These are phyloP conservation scores for Hartigia nigra DNA, from an alignment of 2,888 invertebrate genomes.

Conservation along the genomic window DNA sequence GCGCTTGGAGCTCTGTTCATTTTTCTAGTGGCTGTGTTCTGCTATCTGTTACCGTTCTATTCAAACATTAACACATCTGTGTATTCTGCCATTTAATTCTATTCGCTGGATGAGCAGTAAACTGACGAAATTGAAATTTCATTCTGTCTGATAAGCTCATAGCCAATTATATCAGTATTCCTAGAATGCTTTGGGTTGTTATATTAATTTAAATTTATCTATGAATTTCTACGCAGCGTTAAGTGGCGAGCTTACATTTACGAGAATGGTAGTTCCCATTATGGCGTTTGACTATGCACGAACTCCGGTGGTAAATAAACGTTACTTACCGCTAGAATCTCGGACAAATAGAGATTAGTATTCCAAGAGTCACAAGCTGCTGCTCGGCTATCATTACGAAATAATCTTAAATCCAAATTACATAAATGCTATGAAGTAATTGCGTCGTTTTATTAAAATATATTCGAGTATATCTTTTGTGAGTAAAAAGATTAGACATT, in stretches of 20 bases:
- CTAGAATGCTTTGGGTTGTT: background rate
- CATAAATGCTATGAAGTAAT: background rate
- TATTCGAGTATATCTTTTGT: background rate
- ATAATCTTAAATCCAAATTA: background rate
- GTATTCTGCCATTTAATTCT: background rate
- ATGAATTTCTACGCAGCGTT: background rate
- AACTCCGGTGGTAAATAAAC: background rate
- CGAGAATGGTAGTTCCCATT: background rate
- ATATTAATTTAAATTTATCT: background rate
- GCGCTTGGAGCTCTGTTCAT: background rate
- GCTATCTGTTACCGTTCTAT: background rate
- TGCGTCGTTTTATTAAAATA: background rate
- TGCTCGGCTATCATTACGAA: background rate
- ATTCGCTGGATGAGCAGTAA: background rate
- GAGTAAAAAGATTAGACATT: background rate
- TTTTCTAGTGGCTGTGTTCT: background rate
- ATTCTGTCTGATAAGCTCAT: background rate
- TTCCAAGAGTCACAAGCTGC: background rate
- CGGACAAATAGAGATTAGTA: background rate
- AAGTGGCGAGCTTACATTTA: background rate
- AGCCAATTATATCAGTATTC: background rate
- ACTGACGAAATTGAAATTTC: background rate
- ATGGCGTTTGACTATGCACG: background rate
- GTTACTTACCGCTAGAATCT: background rate
- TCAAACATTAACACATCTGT: background rate